Evolutionary conservation across 2,113 vertebrate genomes (phyloP).

Genomic region (Recurvirostra avosetta): DNA sequence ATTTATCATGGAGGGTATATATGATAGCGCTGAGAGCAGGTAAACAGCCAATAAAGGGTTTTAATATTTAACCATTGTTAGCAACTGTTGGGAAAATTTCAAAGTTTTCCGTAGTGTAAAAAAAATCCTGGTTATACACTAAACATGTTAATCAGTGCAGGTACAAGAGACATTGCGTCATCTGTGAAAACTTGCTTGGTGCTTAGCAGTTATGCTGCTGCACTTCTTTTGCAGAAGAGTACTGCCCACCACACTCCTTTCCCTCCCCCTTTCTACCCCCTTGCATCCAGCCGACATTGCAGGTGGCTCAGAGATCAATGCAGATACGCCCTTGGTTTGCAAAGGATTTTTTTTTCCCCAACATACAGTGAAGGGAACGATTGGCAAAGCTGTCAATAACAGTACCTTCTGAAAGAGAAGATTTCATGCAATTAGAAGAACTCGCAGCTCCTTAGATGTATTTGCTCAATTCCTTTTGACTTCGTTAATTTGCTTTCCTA

Average conservation of each 20-base stretch:
- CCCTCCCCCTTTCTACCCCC: background rate
- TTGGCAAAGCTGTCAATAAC: background rate
- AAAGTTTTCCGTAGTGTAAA: background rate
- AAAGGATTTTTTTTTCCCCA: background rate
- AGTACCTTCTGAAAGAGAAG: background rate
- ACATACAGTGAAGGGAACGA: background rate
- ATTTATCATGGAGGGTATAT: background rate
- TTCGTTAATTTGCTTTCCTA: background rate
- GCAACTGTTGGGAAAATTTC: background rate
- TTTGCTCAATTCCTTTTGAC: background rate
- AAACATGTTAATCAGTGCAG: background rate
- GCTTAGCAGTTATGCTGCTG: background rate
- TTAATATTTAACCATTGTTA: background rate
- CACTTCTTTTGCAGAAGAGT: background rate
- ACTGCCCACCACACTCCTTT: background rate
- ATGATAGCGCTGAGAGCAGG: background rate
- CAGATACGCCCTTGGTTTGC: background rate
- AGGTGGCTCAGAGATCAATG: background rate
- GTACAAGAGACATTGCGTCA: background rate
- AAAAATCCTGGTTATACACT: background rate
- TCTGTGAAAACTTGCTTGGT: background rate
- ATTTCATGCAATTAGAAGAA: background rate
- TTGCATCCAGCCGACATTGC: background rate
- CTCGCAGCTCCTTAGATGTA: background rate
- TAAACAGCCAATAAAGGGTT: background rate